Percentiles rank a stretch among this genome's conserved stretches.
Evolutionary conservation across 2,797 vertebrate genomes (phyloP).

Genomic region (Erithacus rubecula): DNA sequence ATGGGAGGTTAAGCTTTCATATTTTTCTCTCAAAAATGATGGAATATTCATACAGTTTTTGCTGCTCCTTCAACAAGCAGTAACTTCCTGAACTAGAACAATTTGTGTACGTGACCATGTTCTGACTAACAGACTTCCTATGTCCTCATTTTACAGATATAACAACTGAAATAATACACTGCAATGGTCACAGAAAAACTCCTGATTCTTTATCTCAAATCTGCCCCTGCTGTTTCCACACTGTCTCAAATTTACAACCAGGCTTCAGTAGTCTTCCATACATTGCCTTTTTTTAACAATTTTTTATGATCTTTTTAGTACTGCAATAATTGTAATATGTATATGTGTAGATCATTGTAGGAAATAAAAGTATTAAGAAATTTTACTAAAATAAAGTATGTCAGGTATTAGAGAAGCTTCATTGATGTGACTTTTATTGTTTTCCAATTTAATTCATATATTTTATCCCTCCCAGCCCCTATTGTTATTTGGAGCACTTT

Average conservation of each 20-base stretch:
- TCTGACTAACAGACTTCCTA: not conserved
- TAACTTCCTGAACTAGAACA: not conserved
- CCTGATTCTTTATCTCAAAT: not conserved
- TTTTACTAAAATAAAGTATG: not conserved
- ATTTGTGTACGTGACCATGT: accelerated
- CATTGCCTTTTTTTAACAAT: not conserved
- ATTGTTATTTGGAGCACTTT: not conserved
- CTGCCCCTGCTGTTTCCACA: not conserved
- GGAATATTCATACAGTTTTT: not conserved
- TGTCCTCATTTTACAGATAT: not conserved
- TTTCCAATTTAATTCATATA: not conserved
- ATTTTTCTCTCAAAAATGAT: not conserved
- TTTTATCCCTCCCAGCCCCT: not conserved
- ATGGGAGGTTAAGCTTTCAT: not conserved
- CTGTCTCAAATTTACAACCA: not conserved
- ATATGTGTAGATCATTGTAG: not conserved
- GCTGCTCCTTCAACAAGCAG: not conserved
- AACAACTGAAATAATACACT: not conserved
- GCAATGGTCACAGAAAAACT: not conserved
- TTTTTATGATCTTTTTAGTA: not conserved
- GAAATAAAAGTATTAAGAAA: not conserved
- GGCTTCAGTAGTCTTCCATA: not conserved
- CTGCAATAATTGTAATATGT: not conserved
- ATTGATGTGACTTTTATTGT: not conserved
- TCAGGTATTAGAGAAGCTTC: not conserved